A percentile compares a stretch with the other conserved stretches of the same genome.
Conservation (phyloP, 2,113 vertebrate genomes). For the Machaerirhynchus nigripectus region DNA sequence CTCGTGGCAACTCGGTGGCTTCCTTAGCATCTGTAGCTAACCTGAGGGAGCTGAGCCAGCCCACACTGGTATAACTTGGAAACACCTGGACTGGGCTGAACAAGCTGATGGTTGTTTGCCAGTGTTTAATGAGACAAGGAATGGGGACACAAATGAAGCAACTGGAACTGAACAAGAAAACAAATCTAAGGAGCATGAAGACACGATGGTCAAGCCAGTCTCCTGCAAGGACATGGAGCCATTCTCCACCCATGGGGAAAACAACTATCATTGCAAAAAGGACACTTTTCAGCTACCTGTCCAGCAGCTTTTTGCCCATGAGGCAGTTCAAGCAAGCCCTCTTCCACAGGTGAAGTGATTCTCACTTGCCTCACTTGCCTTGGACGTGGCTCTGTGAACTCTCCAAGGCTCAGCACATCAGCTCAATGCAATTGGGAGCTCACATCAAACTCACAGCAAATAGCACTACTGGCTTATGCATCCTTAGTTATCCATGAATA, state of each 20-base stretch:
- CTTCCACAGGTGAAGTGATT: background rate
- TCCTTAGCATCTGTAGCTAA: background rate
- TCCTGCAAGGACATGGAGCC: background rate
- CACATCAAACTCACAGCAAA: background rate
- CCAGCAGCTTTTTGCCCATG: background rate
- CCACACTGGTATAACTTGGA: fast-evolving
- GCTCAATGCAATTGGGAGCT: background rate
- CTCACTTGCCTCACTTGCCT: background rate
- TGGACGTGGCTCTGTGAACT: background rate
- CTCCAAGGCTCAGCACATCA: background rate
- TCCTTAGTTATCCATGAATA: background rate
- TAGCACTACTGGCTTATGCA: background rate
- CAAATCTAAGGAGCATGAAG: background rate
- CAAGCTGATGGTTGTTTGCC: background rate
- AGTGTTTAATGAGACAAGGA: background rate
- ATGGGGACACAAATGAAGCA: fast-evolving
- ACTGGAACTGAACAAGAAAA: background rate
- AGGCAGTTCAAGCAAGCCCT: background rate
- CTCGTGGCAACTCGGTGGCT: background rate
- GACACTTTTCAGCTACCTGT: background rate
- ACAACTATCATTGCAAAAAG: background rate
- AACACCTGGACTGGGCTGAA: background rate
- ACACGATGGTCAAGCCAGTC: background rate
- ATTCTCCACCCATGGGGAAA: background rate
- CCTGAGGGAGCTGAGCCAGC: fast-evolving